These are phyloP conservation scores for Esox niger DNA, from an alignment of 2,113 vertebrate genomes.

Conservation along the genomic window DNA sequence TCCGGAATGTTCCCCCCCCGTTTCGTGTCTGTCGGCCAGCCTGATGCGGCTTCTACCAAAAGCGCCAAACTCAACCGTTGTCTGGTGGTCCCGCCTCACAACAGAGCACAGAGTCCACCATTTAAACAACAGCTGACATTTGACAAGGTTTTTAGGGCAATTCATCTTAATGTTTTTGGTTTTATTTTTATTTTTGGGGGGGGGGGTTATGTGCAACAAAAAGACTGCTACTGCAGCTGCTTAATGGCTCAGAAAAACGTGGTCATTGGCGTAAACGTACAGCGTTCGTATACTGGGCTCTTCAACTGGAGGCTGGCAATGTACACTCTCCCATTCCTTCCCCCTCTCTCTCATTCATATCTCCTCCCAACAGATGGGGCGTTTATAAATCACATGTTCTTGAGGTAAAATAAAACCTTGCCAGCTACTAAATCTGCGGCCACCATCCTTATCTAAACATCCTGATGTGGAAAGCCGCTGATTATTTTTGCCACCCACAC, in stretches of 20 bases:
- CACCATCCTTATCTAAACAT: slow-evolving; percentile 57
- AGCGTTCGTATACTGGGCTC: too few species aligned
- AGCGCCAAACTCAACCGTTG: neutral
- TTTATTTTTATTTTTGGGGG: too few species aligned
- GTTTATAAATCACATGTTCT: slow-evolving; percentile 37
- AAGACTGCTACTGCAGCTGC: neutral
- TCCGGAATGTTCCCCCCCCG: slow-evolving; percentile 34
- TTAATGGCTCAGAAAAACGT: neutral
- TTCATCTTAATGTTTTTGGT: too few species aligned
- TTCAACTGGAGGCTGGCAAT: too few species aligned
- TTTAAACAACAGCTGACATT: too few species aligned
- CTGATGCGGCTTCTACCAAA: neutral
- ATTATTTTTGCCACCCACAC: slow-evolving; percentile 51
- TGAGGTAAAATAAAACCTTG: slow-evolving; percentile 37
- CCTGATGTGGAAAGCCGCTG: slow-evolving; percentile 53
- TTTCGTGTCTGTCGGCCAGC: neutral
- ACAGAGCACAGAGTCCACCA: too few species aligned
- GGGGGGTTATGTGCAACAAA: neutral
- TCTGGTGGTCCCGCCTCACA: neutral
- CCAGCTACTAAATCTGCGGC: slow-evolving; percentile 40
- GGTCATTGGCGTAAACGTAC: too few species aligned
- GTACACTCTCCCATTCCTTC: too few species aligned
- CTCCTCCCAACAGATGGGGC: slow-evolving; percentile 24
- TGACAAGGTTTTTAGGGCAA: neutral
- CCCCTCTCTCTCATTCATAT: slow-evolving; percentile 21